These are phyloP conservation scores for Sphaerophoria rueppellii DNA, from an alignment of 2,888 invertebrate genomes.

Conservation along the genomic window DNA sequence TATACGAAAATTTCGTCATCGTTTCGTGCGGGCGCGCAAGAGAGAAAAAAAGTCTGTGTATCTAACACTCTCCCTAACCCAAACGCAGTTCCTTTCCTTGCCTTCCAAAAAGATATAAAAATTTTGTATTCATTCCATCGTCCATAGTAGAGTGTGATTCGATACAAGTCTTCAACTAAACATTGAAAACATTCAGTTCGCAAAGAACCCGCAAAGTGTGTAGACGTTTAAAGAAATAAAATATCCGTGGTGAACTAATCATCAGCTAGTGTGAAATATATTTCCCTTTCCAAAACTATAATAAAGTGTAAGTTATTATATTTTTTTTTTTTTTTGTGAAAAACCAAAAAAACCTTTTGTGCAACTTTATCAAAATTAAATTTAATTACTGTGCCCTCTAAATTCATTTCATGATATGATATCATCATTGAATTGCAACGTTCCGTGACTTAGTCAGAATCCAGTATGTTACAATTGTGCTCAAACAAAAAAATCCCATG, in stretches of 20 bases:
- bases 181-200: constrained; percentile 76
- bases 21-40: constrained; percentile 48
- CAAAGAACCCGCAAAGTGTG: constrained; percentile 76
- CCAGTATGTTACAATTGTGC: not conserved
- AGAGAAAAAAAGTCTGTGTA: constrained; percentile 42
- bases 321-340: not conserved
- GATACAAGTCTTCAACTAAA: constrained; percentile 32
- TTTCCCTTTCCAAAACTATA: not conserved
- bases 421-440: constrained; percentile 17
- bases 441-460: not conserved
- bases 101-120: constrained; percentile 61
- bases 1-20: constrained; percentile 59
- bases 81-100: constrained; percentile 25
- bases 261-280: constrained; percentile 29
- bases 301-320: constrained; percentile 47
- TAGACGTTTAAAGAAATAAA: constrained; percentile 37
- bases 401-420: constrained; percentile 22
- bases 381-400: constrained; percentile 12
- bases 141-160: constrained; percentile 10
- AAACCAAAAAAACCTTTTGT: not conserved
- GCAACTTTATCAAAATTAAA: not conserved
- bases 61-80: constrained; percentile 34
- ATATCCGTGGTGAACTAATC: constrained; percentile 28
- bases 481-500: constrained; percentile 3
- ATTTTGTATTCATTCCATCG: constrained; percentile 38